Evolutionary conservation across 2,797 vertebrate species (phyloP), one percentile per base, ranked within the genome.

Genomic region (Dendrocincla tyrannina): DNA sequence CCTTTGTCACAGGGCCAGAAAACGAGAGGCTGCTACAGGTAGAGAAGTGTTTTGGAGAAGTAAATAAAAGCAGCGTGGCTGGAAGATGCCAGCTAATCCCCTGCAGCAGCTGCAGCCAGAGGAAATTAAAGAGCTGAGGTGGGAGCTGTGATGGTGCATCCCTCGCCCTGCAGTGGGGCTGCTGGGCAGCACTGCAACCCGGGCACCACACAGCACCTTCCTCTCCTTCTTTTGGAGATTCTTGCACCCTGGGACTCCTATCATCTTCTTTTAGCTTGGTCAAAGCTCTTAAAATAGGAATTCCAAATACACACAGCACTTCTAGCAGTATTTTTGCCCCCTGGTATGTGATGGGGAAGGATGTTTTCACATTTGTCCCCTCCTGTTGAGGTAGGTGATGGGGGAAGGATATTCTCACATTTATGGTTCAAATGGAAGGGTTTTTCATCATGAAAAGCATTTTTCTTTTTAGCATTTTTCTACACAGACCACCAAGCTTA

Each of bases 221-320:
- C 32, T 8, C 41, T 60, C 44, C 74, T 80, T 18, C 10, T 50
- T 81, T 22, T 83, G 84, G 37, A 22, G 6, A 16, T 75, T 53
- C 49, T 66, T 83, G 49, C 17, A 64, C 42, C 67, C 60, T 84
- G 55, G 37, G 52, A 94, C 10, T 60, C 60, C 53, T 79, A 63
- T 4, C 18, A 10, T 85, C 85, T 70, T 92, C 91, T 94, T 95
- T 80, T 53, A 75, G 39, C 74, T 64, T 81, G 17, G 28, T 78
- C 64, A 91, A 83, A 92, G 55, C 82, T 83, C 35, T 68, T 77
- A 44, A 47, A 78, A 92, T 32, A 70, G 35, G 23, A 37, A 75
- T 72, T 96, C 88, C 27, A 13, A 83, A 89, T 32, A 70, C 55
- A 92, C 39, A 28, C 25, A 37, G 72, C 23, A 49, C 92, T 88